A percentile compares a stretch with the other conserved stretches of the same genome.
These are phyloP conservation scores for Platerodrilus igneus DNA, from an alignment of 2,888 invertebrate genomes.

Conservation along the genomic window DNA sequence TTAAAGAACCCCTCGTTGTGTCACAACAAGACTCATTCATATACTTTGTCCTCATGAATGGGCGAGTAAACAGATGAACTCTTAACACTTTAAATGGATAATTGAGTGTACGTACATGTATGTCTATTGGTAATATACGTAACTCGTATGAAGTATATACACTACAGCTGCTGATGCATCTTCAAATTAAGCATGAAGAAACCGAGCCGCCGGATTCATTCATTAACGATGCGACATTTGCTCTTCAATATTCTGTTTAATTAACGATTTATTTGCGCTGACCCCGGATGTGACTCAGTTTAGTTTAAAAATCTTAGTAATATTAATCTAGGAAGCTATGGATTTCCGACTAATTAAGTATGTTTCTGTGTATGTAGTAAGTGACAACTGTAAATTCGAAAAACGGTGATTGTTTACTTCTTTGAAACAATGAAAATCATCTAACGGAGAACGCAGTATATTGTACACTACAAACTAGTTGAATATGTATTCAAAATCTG, in stretches of 20 bases:
- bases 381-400: no score
- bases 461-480: no score
- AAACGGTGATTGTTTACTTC: no score
- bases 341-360: no score
- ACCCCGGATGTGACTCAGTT: slow-evolving; percentile 14
- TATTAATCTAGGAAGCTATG: no score
- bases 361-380: no score
- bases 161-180: slow-evolving; percentile 18
- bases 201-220: slow-evolving; percentile 17
- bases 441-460: no score
- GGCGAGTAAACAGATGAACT: slow-evolving; percentile 30
- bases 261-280: slow-evolving; percentile 13
- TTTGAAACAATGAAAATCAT: no score
- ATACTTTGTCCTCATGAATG: slow-evolving; percentile 25
- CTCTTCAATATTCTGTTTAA: slow-evolving; percentile 11
- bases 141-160: no score
- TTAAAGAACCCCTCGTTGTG: slow-evolving; percentile 22
- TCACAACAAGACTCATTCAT: slow-evolving; percentile 25
- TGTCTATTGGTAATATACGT: no score
- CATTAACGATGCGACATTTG: slow-evolving; percentile 14
- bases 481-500: no score
- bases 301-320: no score
- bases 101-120: slow-evolving; percentile 26
- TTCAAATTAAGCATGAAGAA: slow-evolving; percentile 14
- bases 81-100: slow-evolving; percentile 29